Conservation (phyloP, 2,888 invertebrate species). For the Mechanitis mazaeus region DNA sequence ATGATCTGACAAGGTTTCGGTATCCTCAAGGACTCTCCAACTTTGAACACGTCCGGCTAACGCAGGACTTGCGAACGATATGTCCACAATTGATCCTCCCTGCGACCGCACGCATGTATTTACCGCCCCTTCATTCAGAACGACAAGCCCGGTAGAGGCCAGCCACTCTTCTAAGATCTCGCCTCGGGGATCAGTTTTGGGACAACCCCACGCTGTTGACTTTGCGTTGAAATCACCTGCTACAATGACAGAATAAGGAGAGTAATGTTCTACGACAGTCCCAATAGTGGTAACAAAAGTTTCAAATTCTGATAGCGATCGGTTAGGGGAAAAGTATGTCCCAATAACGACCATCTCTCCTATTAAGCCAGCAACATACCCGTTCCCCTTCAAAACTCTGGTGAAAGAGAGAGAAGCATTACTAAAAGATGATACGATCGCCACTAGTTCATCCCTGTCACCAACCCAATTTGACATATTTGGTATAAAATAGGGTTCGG, state of each 20-base stretch:
- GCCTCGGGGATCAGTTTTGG: constrained; percentile 13
- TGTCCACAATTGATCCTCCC: constrained; percentile 29
- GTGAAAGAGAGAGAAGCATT: background rate
- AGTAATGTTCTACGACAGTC: constrained; percentile 10
- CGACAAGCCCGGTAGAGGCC: constrained; percentile 18
- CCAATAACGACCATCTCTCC: constrained; percentile 18
- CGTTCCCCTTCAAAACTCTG: constrained; percentile 8
- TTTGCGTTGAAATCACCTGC: constrained; percentile 22
- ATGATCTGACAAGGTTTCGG: constrained; percentile 12
- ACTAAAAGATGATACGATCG: background rate
- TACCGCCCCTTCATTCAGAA: constrained; percentile 21
- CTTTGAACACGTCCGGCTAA: constrained; percentile 9
- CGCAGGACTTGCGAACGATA: constrained; percentile 20
- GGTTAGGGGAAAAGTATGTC: constrained; percentile 23
- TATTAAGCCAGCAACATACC: constrained; percentile 17
- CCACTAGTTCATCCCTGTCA: constrained; percentile 13
- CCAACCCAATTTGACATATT: constrained; percentile 12
- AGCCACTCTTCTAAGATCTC: constrained; percentile 16
- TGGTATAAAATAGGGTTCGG: constrained; percentile 21
- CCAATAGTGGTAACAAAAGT: constrained; percentile 15
- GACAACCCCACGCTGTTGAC: constrained; percentile 15
- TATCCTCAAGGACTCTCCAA: constrained; percentile 22
- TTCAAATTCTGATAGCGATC: constrained; percentile 13
- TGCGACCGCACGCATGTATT: constrained; percentile 30
- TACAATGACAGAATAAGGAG: constrained; percentile 15